Percentiles rank a stretch among this genome's conserved stretches.
These are phyloP conservation scores for Sciurus niger DNA, from an alignment of 2,113 vertebrate genomes.

Conservation along the genomic window DNA sequence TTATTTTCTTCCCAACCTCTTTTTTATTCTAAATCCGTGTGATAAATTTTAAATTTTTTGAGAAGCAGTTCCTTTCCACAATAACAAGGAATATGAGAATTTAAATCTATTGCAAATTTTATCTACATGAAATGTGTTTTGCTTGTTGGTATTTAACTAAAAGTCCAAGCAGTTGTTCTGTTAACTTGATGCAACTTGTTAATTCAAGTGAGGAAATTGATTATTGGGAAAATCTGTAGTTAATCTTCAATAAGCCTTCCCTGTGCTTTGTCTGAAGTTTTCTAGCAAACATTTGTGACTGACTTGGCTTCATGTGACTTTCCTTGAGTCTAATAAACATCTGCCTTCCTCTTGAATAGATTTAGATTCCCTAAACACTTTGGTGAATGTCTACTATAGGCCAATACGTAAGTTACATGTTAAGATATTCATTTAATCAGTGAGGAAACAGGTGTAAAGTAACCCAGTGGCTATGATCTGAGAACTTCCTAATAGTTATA, in stretches of 20 bases:
- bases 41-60: not conserved
- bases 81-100: not conserved
- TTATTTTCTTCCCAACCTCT: too few relatives aligned
- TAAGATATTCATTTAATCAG: not conserved
- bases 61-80: not conserved
- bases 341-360: not conserved
- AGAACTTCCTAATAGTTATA: not conserved
- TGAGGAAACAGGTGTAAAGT: not conserved
- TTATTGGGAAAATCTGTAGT: not conserved
- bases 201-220: not conserved
- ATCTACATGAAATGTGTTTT: not conserved
- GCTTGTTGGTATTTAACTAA: not conserved
- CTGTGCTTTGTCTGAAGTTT: not conserved
- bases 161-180: not conserved
- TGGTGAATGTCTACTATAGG: not conserved
- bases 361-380: not conserved
- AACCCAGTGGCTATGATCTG: not conserved
- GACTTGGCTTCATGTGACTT: not conserved
- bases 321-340: not conserved
- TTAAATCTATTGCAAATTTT: not conserved
- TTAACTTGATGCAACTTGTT: not conserved
- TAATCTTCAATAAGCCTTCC: not conserved
- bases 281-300: not conserved
- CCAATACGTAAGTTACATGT: not conserved
- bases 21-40: not conserved